Evolutionary conservation across 2,797 vertebrate species (phyloP), one percentile per base, ranked within the genome.

Genomic region (Phrynocephalus forsythii): DNA sequence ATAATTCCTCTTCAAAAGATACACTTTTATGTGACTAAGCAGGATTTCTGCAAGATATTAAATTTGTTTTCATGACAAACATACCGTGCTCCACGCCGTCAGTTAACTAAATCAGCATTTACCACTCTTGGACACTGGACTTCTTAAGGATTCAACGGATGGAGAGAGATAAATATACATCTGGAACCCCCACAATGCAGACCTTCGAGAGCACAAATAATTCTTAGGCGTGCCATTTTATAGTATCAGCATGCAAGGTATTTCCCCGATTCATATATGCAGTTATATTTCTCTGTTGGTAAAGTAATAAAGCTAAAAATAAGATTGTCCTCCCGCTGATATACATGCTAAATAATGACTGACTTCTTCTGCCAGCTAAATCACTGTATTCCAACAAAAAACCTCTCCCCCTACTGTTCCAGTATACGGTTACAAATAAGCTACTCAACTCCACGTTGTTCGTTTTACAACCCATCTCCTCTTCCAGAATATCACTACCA

Each of bases 21-120:
- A 88, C 83, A 92, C 91, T 95, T 91, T 90, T 91, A 85, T 90
- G 83, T 89, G 92, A 91, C 90, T 86, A 69, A 88, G 82, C 1
- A 69, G 87, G 93, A 87, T 90, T 85, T 63, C 83, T 90, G 83
- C 88, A 93, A 92, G 94, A 94, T 95, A 94, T 93, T 93, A 93
- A 77, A 80, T 44, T 86, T 92, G 89, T 93, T 92, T 92, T 85
- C 79, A 0, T 73, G 83, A 83, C 84, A 93, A 94, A 92, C n/a
- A 90, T 18, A 48, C 24, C 7, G 1, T 56, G 52, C 52, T 15
- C 30, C n/a, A 15, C 18, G 3, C 20, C 52, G 28, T 50, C 5
- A 79, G 52, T 79, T 56, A 79, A 81, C 60, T 24, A 66, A 26
- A 81, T 3, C 26, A 6, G 5, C n/a, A 73, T 8, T n/a, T 63